These are phyloP conservation scores for Hoplostethus atlanticus DNA, from an alignment of 2,797 vertebrate species.

Conservation along the genomic window DNA sequence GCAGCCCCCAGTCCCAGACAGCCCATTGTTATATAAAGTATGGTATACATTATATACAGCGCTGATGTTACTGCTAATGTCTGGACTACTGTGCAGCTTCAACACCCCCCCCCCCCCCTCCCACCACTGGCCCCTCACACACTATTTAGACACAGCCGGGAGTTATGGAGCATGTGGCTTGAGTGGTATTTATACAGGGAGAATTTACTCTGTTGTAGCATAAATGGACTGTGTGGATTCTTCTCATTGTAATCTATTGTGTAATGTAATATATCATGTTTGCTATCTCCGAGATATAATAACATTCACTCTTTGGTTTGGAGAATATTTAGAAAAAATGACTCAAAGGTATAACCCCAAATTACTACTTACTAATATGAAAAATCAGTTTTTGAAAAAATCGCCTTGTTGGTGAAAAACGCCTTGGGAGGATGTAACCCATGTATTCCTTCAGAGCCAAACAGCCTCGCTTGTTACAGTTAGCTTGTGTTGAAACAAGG, in stretches of 20 bases:
- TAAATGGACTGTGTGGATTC: slow-evolving; percentile 21
- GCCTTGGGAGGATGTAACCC: slow-evolving; percentile 34
- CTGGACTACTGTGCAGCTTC: slow-evolving; percentile 69
- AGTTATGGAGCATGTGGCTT: slow-evolving; percentile 51
- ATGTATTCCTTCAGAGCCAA: slow-evolving; percentile 33
- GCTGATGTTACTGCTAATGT: slow-evolving; percentile 72
- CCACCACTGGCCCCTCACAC: slow-evolving; percentile 28
- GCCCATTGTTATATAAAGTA: slow-evolving; percentile 70
- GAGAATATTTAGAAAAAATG: too few species aligned
- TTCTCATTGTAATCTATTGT: slow-evolving; percentile 15
- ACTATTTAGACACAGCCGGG: slow-evolving; percentile 62
- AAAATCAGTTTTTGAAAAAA: slow-evolving; percentile 10
- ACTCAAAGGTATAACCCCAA: neutral
- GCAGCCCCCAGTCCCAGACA: slow-evolving; percentile 51
- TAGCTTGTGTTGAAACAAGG: slow-evolving; percentile 64
- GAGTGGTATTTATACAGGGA: slow-evolving; percentile 61
- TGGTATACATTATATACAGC: slow-evolving; percentile 55
- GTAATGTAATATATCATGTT: too few species aligned
- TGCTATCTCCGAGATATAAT: too few species aligned
- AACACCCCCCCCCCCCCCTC: slow-evolving; percentile 23
- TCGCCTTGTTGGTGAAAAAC: slow-evolving; percentile 6
- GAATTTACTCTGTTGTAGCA: slow-evolving; percentile 38
- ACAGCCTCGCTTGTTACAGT: slow-evolving; percentile 47
- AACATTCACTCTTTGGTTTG: too few species aligned
- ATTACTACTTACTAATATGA: neutral